Evolutionary conservation across 2,888 invertebrate species (phyloP), one percentile per base, ranked within the genome.

Genomic region (Pyrocoelia pectoralis): DNA sequence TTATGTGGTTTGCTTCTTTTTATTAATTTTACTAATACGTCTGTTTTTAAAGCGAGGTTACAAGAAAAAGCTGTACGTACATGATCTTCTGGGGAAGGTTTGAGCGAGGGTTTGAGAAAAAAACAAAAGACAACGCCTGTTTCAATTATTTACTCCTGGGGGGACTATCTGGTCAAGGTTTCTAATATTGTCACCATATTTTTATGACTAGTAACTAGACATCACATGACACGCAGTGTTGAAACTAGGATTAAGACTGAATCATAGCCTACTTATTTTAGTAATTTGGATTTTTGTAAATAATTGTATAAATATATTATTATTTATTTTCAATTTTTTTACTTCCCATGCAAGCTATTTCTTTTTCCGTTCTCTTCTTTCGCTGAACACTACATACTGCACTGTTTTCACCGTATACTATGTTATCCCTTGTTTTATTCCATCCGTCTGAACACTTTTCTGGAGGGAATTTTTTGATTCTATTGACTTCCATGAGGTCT

Each of bases 11-110:
- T 88, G 93, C 80, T 86, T 95, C 79, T 84, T 91, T 72, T 77
- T 93, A 76, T 90, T 92, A 68, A 88, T 92, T 75, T 86, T 77
- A 70, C 70, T 81, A 73, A 80, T 81, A 66, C 76, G 90, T 76
- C 86, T 91, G 80, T 92, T 95, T 80, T 84, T 91, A 71, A 87
- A 88, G 72, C 87, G 86, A 78, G 85, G 88, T 73, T 90, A 91
- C 80, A 88, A 88, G 76, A 93, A 90, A 81, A 92, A 90, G 81
- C 81, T 85, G 72, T 91, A 91, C 80, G 85, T 88, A 72, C 88
- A 89, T 82, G 89, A 88, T 76, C 76, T 87, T 68, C 81, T 89
- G 72, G 89, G 89, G 72, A 91, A 90, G 84, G 90, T 90, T 78
- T 91, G 86, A 84, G 73, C 78, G 28, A n/a, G n/a, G n/a, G n/a